Evolutionary conservation across 2,797 vertebrate species (phyloP).

Genomic region (Dermochelys coriacea): DNA sequence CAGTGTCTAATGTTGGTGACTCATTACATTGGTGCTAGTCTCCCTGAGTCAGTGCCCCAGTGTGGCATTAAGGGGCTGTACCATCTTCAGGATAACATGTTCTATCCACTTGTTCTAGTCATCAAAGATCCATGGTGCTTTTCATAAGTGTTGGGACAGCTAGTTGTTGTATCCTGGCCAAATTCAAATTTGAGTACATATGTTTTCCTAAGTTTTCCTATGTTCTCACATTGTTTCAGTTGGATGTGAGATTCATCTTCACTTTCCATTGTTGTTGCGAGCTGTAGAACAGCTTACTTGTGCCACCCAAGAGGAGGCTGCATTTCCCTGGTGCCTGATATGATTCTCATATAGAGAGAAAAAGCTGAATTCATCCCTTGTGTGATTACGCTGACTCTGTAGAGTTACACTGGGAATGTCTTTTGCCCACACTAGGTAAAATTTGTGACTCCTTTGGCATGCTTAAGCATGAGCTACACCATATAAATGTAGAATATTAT

Average conservation of each 20-base stretch:
- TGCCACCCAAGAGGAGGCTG: not conserved
- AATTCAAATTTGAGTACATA: not conserved
- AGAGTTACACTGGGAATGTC: not conserved
- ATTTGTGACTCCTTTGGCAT: not conserved
- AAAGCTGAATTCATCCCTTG: not conserved
- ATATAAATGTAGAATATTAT: not conserved
- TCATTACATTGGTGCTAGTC: not conserved
- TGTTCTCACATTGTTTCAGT: not conserved
- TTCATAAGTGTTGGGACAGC: not conserved
- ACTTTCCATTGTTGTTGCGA: not conserved
- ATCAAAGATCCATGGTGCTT: not conserved
- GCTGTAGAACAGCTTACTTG: not conserved
- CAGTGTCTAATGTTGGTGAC: constrained; percentile 24
- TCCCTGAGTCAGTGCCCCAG: not conserved
- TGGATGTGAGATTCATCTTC: not conserved
- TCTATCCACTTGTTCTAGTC: not conserved
- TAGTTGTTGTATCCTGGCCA: not conserved
- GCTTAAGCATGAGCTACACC: not conserved
- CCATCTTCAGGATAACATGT: not conserved
- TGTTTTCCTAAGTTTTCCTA: not conserved
- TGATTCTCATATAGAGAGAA: not conserved
- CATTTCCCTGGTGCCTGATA: not conserved
- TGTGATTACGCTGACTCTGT: not conserved
- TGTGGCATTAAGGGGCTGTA: accelerated
- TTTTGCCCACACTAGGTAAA: not conserved